A percentile compares a stretch with the other conserved stretches of the same genome.
Evolutionary conservation across 2,113 vertebrate genomes (phyloP).

Genomic region (Istiophorus platypterus): DNA sequence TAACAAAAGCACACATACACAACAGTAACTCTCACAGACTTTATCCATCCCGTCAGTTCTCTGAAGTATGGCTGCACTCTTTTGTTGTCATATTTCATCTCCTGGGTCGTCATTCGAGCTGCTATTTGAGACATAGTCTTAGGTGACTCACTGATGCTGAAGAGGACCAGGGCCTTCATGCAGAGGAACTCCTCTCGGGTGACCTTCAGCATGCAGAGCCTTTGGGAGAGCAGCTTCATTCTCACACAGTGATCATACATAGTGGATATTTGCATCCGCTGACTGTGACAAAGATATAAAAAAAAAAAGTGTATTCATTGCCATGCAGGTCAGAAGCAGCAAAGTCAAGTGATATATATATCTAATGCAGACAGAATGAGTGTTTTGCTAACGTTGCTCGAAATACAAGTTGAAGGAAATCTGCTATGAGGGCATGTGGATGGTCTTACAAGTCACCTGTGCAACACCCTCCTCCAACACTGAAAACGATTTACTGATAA

Average conservation of each 20-base stretch:
- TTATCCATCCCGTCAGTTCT: constrained; percentile 57
- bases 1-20: constrained; percentile 71
- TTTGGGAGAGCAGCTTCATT: constrained; percentile 93
- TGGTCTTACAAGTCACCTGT: constrained; percentile 12
- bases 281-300: constrained; percentile 76
- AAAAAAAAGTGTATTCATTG: constrained; percentile 67
- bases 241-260: constrained; percentile 96
- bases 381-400: constrained; percentile 60
- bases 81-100: constrained; percentile 50
- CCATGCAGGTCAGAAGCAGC: constrained; percentile 63
- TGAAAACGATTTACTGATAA: constrained; percentile 13
- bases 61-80: constrained; percentile 35
- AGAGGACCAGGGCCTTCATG: constrained; percentile 96
- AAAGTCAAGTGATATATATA: constrained; percentile 55
- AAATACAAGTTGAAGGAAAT: constrained; percentile 37
- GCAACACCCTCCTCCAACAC: neutral
- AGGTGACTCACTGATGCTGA: constrained; percentile 92
- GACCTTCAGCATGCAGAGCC: constrained; percentile 93
- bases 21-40: constrained; percentile 65
- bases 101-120: constrained; percentile 27
- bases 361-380: constrained; percentile 54
- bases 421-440: neutral
- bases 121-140: constrained; percentile 18
- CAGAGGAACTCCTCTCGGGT: constrained; percentile 96
- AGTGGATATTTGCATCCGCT: constrained; percentile 94